These are phyloP conservation scores for Arrhamphus sclerolepis DNA, from an alignment of 2,797 vertebrate genomes.

Conservation along the genomic window DNA sequence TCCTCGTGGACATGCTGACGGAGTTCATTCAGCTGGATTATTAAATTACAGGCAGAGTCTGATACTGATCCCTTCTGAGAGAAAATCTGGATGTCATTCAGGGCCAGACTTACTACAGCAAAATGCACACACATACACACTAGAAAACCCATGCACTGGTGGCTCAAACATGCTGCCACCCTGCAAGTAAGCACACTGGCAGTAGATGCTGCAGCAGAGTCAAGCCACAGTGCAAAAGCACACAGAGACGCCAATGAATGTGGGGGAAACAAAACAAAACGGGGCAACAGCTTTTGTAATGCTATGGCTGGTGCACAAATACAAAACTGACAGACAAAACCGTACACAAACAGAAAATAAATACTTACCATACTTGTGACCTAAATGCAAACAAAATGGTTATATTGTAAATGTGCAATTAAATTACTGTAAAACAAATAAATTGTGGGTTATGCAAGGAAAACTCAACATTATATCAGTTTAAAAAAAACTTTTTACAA, in stretches of 20 bases:
- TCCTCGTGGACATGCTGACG: not conserved
- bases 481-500: constrained; percentile 14
- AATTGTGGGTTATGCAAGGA: constrained; percentile 10
- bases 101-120: constrained; percentile 13
- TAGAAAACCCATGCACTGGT: constrained; percentile 52
- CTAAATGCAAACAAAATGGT: constrained; percentile 88
- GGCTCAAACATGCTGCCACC: constrained; percentile 57
- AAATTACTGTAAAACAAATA: constrained; percentile 8
- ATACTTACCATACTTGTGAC: constrained; percentile 99
- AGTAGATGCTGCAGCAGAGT: constrained; percentile 48
- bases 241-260: constrained; percentile 33
- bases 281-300: constrained; percentile 50
- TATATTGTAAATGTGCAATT: constrained; percentile 57
- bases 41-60: not conserved
- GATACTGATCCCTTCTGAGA: constrained; percentile 7
- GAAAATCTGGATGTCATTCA: not conserved
- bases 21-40: constrained; percentile 2
- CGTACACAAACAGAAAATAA: constrained; percentile 79
- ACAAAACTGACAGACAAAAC: constrained; percentile 53
- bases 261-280: constrained; percentile 11
- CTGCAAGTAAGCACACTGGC: constrained; percentile 85
- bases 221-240: constrained; percentile 47
- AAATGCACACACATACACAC: constrained; percentile 14
- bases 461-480: constrained; percentile 1
- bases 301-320: constrained; percentile 80